Evolutionary conservation across 1,140 invertebrate species (phyloP).

Genomic region (Sycophaga agraensis): DNA sequence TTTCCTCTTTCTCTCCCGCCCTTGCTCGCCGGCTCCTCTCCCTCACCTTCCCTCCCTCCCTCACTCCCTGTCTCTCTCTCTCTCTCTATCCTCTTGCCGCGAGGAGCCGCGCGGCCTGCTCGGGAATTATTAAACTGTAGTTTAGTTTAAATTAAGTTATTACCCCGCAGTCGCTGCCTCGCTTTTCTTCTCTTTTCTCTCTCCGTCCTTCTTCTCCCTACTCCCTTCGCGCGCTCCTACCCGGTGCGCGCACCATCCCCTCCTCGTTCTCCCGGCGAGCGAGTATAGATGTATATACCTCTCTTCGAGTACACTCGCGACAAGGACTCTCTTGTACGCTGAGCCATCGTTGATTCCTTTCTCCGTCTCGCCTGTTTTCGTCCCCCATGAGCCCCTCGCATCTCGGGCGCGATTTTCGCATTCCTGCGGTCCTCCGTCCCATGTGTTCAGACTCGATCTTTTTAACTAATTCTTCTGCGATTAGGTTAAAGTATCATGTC

Average conservation of each 20-base stretch:
- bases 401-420: background rate
- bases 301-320: background rate
- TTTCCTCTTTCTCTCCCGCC: conserved; percentile 48
- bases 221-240: background rate
- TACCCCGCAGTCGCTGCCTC: conserved; percentile 48
- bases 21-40: conserved; percentile 31
- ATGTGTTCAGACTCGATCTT: too few relatives aligned
- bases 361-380: background rate
- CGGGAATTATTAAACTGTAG: conserved; percentile 61
- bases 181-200: conserved; percentile 31
- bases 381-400: background rate
- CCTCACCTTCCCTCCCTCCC: conserved; percentile 43
- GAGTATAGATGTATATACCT: conserved; percentile 36
- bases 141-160: conserved; percentile 63
- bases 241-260: conserved; percentile 14
- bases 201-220: conserved; percentile 7
- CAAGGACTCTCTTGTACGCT: background rate
- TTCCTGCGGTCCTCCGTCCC: background rate
- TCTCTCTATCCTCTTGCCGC: conserved; percentile 44
- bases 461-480: too few relatives aligned
- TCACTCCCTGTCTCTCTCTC: conserved; percentile 44
- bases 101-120: conserved; percentile 30
- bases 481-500: too few relatives aligned
- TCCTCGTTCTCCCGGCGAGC: too few relatives aligned
- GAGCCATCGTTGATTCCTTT: background rate